These are phyloP conservation scores for Dendrolimus punctatus DNA, from an alignment of 1,140 invertebrate genomes.

Conservation along the genomic window DNA sequence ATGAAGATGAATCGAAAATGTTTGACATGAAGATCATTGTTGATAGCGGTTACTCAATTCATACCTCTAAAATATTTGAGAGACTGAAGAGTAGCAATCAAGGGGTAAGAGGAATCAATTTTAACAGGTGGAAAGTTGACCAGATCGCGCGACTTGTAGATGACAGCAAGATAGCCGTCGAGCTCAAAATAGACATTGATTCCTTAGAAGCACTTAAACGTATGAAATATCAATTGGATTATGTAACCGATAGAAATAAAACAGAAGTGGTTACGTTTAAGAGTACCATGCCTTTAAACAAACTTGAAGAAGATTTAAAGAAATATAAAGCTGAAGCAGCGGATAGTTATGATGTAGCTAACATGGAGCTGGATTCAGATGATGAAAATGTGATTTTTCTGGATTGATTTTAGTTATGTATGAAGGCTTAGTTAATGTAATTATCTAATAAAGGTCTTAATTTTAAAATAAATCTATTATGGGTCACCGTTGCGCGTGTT, in stretches of 20 bases:
- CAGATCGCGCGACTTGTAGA: conserved; percentile 1
- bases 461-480: no score
- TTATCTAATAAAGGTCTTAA: not conserved
- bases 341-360: conserved; percentile 47
- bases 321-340: conserved; percentile 34
- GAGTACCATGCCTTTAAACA: not conserved
- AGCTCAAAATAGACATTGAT: conserved; percentile 39
- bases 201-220: conserved; percentile 38
- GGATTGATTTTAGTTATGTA: conserved; percentile 15
- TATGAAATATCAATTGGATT: conserved; percentile 40
- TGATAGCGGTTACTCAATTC: not conserved
- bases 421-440: not conserved
- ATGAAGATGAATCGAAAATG: conserved; percentile 17
- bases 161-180: conserved; percentile 19
- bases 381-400: conserved; percentile 31
- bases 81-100: conserved; percentile 40
- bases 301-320: conserved; percentile 31
- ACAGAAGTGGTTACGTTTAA: not conserved
- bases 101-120: conserved; percentile 47
- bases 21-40: not conserved
- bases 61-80: conserved; percentile 14
- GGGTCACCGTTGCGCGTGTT: no score
- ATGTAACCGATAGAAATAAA: conserved; percentile 17
- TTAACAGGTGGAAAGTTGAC: conserved; percentile 38
- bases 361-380: conserved; percentile 43